Percentiles rank a stretch among this genome's conserved stretches.
These are phyloP conservation scores for Blera fallax DNA, from an alignment of 2,888 invertebrate species.

Conservation along the genomic window DNA sequence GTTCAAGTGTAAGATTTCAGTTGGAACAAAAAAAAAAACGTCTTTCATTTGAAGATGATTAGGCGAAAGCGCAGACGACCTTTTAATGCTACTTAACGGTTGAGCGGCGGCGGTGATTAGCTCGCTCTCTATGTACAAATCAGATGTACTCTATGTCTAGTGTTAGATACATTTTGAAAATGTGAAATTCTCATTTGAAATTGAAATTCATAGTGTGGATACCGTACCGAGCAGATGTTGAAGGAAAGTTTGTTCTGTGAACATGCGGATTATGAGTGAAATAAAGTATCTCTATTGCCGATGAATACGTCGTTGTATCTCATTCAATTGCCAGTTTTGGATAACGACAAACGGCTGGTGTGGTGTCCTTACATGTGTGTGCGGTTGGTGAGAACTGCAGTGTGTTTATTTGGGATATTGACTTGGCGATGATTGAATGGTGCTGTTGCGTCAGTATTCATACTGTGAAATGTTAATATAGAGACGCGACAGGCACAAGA, in stretches of 20 bases:
- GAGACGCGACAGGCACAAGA: not conserved
- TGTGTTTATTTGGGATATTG: conserved; percentile 21
- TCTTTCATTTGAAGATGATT: not conserved
- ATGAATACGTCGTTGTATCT: conserved; percentile 21
- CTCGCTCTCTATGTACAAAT: conserved; percentile 14
- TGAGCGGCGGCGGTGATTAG: conserved; percentile 64
- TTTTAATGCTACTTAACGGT: conserved; percentile 57
- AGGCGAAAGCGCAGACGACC: conserved; percentile 14
- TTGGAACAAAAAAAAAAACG: not conserved
- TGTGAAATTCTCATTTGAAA: conserved; percentile 41
- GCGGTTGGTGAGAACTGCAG: conserved; percentile 7
- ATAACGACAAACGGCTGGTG: conserved; percentile 7
- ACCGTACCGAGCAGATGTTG: not conserved
- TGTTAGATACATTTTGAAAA: conserved; percentile 32
- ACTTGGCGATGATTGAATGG: conserved; percentile 52
- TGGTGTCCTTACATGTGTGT: not conserved
- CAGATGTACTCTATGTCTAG: not conserved
- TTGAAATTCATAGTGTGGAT: conserved; percentile 36
- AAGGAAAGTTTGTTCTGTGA: conserved; percentile 10
- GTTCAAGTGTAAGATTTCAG: conserved; percentile 46
- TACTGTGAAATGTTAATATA: not conserved
- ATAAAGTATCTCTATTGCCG: conserved; percentile 33
- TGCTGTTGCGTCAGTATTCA: conserved; percentile 11
- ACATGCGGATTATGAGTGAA: conserved; percentile 50
- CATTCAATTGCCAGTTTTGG: conserved; percentile 55